Evolutionary conservation across 2,888 invertebrate species (phyloP), one percentile per base, ranked within the genome.

Genomic region (Agapostemon virescens): DNA sequence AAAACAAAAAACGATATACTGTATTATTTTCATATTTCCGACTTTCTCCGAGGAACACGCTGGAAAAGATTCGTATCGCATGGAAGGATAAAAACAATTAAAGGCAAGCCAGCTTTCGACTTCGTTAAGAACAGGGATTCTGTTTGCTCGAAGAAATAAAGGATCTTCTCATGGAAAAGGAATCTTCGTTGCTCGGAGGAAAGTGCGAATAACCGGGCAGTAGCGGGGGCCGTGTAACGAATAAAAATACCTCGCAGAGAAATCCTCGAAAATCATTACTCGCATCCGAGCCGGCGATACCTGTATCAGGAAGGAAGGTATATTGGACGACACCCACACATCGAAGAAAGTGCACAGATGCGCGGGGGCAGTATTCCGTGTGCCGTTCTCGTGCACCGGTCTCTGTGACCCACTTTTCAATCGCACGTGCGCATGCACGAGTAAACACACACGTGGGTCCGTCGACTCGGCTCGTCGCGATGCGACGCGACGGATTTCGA

Each of bases 361-460:
- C 64, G 33, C 58, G 23, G 70, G n/a, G 61, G 79, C 67, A 63
- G 69, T 38, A 36, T 76, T 52, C 69, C 38, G 36, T 40, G 72
- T 72, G 73, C 66, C 42, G 74, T 58, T 76, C 58, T 73, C 76
- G 72, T 77, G 81, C 85, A 55, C 33, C 83, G 86, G 87, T 63
- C 81, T 63, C 81, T 88, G 90, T 88, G 91, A 90, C 91, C 90
- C 72, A 91, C 84, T 89, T 90, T 83, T 77, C 61, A 77, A 69
- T 71, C 71, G 78, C 77, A 77, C 74, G 76, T 79, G 67, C 45
- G 64, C 76, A 36, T 74, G 55, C 67, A 77, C 66, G 63, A 63
- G 58, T 52, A 52, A 77, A 69, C 55, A 52, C 69, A 69, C 61
- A 52, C 69, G 63, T 69, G n/a, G 66, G 45, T 45, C 45, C 42